phyloP scores from a whole-genome alignment of 2,113 vertebrate genomes.

The Platycercus adscitus region DNA sequence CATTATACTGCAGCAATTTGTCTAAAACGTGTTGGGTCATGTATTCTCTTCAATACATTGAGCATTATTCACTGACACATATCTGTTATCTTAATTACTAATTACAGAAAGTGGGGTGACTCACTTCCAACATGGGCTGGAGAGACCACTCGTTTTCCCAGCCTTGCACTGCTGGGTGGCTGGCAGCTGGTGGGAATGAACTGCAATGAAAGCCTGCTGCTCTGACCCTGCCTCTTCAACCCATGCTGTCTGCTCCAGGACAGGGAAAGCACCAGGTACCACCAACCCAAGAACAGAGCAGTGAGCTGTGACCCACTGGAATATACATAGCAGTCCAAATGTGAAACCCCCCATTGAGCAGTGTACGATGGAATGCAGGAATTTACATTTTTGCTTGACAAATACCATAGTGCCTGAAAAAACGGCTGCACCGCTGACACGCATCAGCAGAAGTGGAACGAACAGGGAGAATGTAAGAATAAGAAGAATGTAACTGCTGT shows the following conservation, averaged over 20 bases:
- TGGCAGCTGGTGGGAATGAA: not conserved
- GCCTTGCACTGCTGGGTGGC: not conserved
- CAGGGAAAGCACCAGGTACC: not conserved
- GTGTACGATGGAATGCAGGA: not conserved
- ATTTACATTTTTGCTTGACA: not conserved
- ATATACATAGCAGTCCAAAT: not conserved
- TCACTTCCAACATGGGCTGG: not conserved
- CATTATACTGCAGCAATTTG: not conserved
- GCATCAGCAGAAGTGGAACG: not conserved
- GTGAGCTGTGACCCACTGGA: not conserved
- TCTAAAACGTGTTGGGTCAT: not conserved
- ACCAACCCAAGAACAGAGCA: not conserved
- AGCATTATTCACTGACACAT: not conserved
- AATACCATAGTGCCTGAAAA: not conserved
- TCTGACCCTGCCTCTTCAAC: not conserved
- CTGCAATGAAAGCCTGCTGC: not conserved
- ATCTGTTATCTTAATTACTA: not conserved
- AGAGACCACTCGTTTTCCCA: not conserved
- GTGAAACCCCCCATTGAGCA: not conserved
- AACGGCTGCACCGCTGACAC: not conserved
- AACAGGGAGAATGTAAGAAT: not conserved
- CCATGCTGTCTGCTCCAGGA: not conserved
- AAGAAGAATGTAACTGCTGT: not conserved
- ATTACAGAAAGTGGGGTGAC: not conserved
- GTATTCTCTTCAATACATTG: not conserved